phyloP scores from a whole-genome alignment of 2,888 invertebrate species.

The Lydus trimaculatus region DNA sequence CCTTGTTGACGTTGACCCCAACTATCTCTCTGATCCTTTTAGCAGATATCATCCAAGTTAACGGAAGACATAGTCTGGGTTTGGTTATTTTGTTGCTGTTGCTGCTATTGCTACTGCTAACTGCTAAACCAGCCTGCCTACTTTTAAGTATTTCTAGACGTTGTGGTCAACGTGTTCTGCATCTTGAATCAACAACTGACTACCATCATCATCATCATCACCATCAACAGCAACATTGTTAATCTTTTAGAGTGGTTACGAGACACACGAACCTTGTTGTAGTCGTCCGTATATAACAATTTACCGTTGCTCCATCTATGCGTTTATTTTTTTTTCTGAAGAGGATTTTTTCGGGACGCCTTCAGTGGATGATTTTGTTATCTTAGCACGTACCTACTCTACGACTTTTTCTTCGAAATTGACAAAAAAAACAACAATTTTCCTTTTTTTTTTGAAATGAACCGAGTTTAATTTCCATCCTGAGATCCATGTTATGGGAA shows the following conservation, averaged over 20 bases:
- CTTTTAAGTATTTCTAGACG: not conserved
- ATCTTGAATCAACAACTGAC: slow-evolving; percentile 2
- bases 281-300: not conserved
- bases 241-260: not conserved
- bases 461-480: slow-evolving; percentile 12
- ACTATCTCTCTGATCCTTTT: slow-evolving; percentile 17
- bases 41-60: slow-evolving; percentile 5
- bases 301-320: not conserved
- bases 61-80: slow-evolving; percentile 13
- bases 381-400: not conserved
- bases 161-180: slow-evolving; percentile 6
- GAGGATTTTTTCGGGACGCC: not conserved
- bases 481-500: slow-evolving; percentile 50
- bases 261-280: not conserved
- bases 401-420: not conserved
- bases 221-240: not conserved
- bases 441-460: not conserved
- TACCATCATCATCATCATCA: not conserved
- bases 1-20: slow-evolving; percentile 46
- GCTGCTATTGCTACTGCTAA: not conserved
- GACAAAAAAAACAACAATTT: not conserved
- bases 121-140: slow-evolving; percentile 1
- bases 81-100: not conserved
- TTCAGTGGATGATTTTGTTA: not conserved
- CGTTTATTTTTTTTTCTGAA: not conserved